phyloP scores from a whole-genome alignment of 1,140 invertebrate species.

The Hylaeus volcanicus region DNA sequence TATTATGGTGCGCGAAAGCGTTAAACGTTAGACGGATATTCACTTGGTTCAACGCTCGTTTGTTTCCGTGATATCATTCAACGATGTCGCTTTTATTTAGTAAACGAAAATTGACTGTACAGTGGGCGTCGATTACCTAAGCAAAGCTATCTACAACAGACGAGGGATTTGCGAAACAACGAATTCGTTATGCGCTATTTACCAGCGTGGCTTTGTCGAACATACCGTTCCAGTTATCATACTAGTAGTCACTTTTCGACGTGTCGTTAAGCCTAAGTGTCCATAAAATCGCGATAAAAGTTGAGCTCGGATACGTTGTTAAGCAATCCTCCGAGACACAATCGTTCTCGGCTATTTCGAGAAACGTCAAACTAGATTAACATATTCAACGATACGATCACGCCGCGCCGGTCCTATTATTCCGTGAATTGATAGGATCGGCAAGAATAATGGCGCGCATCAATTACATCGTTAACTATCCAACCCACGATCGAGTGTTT shows the following conservation, averaged over 20 bases:
- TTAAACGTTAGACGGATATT: neutral
- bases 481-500: slow-evolving; percentile 1
- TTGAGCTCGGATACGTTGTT: neutral
- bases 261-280: neutral
- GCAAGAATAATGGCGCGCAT: slow-evolving; percentile 23
- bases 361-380: slow-evolving; percentile 36
- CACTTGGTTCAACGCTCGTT: slow-evolving; percentile 31
- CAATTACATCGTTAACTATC: slow-evolving; percentile 47
- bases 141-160: neutral
- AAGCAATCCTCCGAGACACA: neutral
- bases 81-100: slow-evolving; percentile 43
- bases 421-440: slow-evolving; percentile 42
- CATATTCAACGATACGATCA: slow-evolving; percentile 46
- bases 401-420: slow-evolving; percentile 25
- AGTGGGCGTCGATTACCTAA: slow-evolving; percentile 28
- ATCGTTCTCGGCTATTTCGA: slow-evolving; percentile 32
- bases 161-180: too few species aligned
- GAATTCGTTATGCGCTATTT: neutral
- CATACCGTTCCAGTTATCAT: neutral
- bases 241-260: neutral
- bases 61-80: slow-evolving; percentile 31
- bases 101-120: slow-evolving; percentile 21
- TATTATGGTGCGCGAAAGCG: neutral
- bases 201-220: neutral
- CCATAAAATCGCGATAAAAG: neutral